These are phyloP conservation scores for Neoarius graeffei DNA, from an alignment of 2,113 vertebrate genomes.

Conservation along the genomic window DNA sequence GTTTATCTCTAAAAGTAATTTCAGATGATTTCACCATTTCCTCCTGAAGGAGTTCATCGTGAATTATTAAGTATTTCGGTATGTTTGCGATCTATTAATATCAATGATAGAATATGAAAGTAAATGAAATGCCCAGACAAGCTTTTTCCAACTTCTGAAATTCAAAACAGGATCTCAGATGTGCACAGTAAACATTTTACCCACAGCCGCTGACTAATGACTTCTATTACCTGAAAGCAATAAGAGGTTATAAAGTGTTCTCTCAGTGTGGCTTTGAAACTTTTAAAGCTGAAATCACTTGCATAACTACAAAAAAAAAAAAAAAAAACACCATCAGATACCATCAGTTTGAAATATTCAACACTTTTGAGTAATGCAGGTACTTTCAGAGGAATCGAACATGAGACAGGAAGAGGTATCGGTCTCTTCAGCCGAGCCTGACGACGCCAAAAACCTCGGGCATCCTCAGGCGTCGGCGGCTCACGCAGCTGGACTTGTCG, in stretches of 20 bases:
- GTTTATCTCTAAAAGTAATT: background rate
- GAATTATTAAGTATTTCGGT: conserved; percentile 64
- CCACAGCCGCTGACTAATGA: conserved; percentile 21
- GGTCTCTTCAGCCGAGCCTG: conserved; percentile 20
- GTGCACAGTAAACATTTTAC: conserved; percentile 31
- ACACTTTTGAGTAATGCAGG: conserved; percentile 17
- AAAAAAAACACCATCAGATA: background rate
- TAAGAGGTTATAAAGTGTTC: conserved; percentile 29
- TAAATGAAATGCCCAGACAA: background rate
- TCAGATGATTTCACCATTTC: conserved; percentile 12
- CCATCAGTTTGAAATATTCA: background rate
- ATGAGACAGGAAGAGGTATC: conserved; percentile 32
- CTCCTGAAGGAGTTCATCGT: conserved; percentile 57
- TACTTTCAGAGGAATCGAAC: background rate
- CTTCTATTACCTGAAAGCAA: conserved; percentile 35
- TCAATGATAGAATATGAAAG: conserved; percentile 59
- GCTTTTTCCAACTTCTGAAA: background rate
- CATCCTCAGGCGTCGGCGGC: background rate
- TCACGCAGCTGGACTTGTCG: conserved; percentile 49
- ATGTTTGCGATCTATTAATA: conserved; percentile 56
- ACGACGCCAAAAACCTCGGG: background rate
- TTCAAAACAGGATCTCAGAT: conserved; percentile 21
- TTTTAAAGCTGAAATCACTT: conserved; percentile 29
- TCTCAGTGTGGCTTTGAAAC: background rate
- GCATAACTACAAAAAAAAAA: background rate